A percentile compares a stretch with the other conserved stretches of the same genome.
phyloP scores from a whole-genome alignment of 2,113 vertebrate species.

The Zosterops hypoxanthus region DNA sequence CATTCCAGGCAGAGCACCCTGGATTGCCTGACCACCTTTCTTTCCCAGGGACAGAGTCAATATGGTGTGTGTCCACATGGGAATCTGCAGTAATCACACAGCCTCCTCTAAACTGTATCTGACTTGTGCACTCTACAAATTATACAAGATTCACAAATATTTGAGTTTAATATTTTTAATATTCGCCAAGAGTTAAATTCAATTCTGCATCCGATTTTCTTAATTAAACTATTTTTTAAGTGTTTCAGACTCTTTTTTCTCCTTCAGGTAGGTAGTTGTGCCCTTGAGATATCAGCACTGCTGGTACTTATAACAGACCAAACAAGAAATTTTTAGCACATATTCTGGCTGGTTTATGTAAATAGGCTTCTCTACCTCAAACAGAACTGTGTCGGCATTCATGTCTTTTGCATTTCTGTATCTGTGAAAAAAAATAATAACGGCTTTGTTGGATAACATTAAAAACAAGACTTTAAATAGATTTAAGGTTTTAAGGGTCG shows the following conservation, averaged over 20 bases:
- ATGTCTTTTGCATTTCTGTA: background rate
- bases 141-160: background rate
- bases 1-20: background rate
- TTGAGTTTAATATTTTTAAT: background rate
- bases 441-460: background rate
- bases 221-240: background rate
- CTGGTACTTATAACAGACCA: background rate
- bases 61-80: fast-evolving
- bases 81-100: background rate
- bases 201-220: background rate
- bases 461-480: background rate
- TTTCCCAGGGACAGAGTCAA: background rate
- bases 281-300: background rate
- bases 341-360: background rate
- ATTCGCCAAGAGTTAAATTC: background rate
- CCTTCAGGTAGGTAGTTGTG: background rate
- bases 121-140: background rate
- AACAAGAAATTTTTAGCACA: background rate
- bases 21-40: background rate
- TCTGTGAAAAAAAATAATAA: background rate
- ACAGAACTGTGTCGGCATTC: background rate
- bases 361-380: background rate
- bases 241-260: background rate
- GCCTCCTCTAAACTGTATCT: background rate
- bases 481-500: background rate